Base-by-base conservation (phyloP, 2,797 vertebrate genomes). In the Anabas testudineus region DNA sequence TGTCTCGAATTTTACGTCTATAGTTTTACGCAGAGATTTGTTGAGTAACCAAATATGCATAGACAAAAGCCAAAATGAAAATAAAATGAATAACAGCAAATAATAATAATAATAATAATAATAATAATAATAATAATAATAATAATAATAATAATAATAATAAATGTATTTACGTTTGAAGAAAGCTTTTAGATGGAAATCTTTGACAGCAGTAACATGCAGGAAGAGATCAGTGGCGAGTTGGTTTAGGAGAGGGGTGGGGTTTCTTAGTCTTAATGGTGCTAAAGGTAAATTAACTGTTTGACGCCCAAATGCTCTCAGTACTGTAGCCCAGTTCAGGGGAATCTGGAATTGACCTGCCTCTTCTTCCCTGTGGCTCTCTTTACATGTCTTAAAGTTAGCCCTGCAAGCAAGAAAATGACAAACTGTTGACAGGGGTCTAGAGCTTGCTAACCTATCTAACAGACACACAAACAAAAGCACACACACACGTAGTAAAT, bases 331-430 rank as follows among this genome's bases (percentile, higher is more conserved):
- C 96, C 96, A 95, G 95, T 93, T 97, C 96, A 95, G 94, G 95
- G 95, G 94, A 96, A 96, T 96, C 96, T 96, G 95, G 96, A 95
- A 94, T 92, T 94, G 95, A 95, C 96, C 96, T 97, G 96, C 96
- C 93, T 98, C 97, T 97, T 97, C 97, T 96, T 96, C 96, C 96
- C 95, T 97, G 96, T 95, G 94, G 96, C 96, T 96, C 94, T 97
- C 96, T 97, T 96, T 98, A 97, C 95, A 95, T 96, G 94, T 95
- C 96, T 95, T 97, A 96, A 96, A 96, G 96, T 99, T 99, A 99
- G 97, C 97, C 98, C 98, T 99, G 98, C 93, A 99, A 99, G 97
- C 95, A 97, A 99, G 96, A 99, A 99, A 95, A 99, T 68, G 95
- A 98, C 94, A 98, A 86, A 96, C 96, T 90, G 94, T 97, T 97